These are phyloP conservation scores for Labeo rohita DNA, from an alignment of 2,113 vertebrate genomes.

Conservation along the genomic window DNA sequence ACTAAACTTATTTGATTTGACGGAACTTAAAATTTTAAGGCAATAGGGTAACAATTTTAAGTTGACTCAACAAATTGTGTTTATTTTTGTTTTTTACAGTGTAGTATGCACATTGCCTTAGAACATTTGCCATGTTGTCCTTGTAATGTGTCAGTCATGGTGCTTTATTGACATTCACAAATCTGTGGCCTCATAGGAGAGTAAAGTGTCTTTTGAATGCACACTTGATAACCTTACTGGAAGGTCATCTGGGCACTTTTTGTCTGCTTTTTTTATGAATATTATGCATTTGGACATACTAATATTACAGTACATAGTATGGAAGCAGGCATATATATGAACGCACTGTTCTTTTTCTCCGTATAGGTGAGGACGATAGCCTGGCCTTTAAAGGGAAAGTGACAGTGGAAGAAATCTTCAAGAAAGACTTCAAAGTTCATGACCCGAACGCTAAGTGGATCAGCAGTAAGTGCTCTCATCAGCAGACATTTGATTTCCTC, in stretches of 20 bases:
- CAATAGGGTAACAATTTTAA: no score
- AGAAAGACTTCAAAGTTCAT: slow-evolving; percentile 88
- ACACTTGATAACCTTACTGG: no score
- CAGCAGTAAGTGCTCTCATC: slow-evolving; percentile 81
- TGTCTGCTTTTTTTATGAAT: no score
- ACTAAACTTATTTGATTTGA: no score
- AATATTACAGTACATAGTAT: not conserved
- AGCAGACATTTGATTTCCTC: slow-evolving; percentile 10
- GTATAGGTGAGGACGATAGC: slow-evolving; percentile 88
- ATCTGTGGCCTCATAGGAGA: not conserved
- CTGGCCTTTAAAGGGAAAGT: slow-evolving; percentile 91
- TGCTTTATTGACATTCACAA: not conserved
- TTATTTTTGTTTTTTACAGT: no score
- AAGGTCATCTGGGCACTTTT: no score
- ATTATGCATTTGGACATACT: not conserved
- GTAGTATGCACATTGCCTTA: no score
- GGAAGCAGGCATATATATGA: not conserved
- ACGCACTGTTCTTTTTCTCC: slow-evolving; percentile 1
- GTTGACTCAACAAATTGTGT: no score
- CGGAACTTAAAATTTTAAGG: no score
- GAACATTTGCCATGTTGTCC: no score
- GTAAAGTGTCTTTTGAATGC: no score
- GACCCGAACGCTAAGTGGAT: slow-evolving; percentile 94
- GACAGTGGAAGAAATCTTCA: slow-evolving; percentile 88
- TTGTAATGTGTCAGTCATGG: no score